These are phyloP conservation scores for Drosophila gaucha DNA, from an alignment of 2,888 invertebrate genomes.

Conservation along the genomic window DNA sequence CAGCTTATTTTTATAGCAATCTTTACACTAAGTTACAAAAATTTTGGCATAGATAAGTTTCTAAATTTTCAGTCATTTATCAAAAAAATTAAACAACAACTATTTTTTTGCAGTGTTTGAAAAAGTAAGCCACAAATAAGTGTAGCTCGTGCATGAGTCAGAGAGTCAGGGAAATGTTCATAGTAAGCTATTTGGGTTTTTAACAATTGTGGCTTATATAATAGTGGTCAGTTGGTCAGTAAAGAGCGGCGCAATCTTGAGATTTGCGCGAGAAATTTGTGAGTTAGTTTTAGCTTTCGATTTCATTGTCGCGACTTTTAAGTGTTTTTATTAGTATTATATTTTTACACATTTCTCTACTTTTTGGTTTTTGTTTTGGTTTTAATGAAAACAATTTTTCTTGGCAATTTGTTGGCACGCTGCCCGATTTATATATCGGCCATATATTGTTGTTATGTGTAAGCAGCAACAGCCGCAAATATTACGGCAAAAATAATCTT, in stretches of 20 bases:
- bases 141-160: conserved; percentile 50
- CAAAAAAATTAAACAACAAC: background rate
- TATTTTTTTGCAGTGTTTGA: conserved; percentile 3
- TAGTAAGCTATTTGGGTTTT: conserved; percentile 18
- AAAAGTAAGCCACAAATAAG: conserved; percentile 15
- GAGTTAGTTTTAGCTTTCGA: conserved; percentile 14
- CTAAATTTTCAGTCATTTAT: too few species aligned
- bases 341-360: background rate
- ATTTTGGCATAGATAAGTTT: too few species aligned
- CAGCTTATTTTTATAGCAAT: too few species aligned
- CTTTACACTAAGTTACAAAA: too few species aligned
- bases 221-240: conserved; percentile 5
- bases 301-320: conserved; percentile 16
- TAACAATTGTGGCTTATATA: conserved; percentile 39
- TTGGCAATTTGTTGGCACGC: conserved; percentile 26
- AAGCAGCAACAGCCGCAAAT: conserved; percentile 28
- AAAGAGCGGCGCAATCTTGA: conserved; percentile 10
- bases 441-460: conserved; percentile 29
- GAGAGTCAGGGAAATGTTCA: conserved; percentile 24
- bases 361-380: background rate
- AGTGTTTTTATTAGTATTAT: conserved; percentile 16
- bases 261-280: conserved; percentile 6
- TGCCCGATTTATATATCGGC: conserved; percentile 34
- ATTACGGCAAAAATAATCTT: conserved; percentile 23
- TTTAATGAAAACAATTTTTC: conserved; percentile 8